These are phyloP conservation scores for Acromyrmex heyeri DNA, from an alignment of 1,140 invertebrate species.

Conservation along the genomic window DNA sequence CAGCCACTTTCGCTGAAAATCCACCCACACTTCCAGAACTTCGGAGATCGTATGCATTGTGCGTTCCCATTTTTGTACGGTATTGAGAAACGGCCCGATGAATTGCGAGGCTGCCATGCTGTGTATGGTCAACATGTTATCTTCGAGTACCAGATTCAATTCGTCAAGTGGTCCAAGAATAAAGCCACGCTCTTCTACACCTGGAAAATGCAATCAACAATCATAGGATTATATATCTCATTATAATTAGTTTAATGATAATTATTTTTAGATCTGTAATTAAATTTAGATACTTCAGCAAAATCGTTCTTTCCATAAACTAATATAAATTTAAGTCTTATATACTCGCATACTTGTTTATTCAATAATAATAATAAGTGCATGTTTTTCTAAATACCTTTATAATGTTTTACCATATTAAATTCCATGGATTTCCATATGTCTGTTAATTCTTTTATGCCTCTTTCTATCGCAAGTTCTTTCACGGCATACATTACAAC, in stretches of 20 bases:
- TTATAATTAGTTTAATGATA: not conserved
- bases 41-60: conserved; percentile 92
- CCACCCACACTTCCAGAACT: conserved; percentile 94
- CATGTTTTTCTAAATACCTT: conserved; percentile 81
- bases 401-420: conserved; percentile 89
- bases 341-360: not conserved
- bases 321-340: not conserved
- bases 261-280: too few relatives aligned
- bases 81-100: conserved; percentile 93
- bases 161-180: conserved; percentile 94
- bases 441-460: conserved; percentile 92
- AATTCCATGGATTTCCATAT: conserved; percentile 92
- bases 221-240: not conserved
- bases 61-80: conserved; percentile 95
- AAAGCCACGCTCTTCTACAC: conserved; percentile 89
- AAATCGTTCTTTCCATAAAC: too few relatives aligned
- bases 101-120: conserved; percentile 96
- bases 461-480: conserved; percentile 95
- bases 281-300: too few relatives aligned
- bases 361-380: not conserved
- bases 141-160: conserved; percentile 93
- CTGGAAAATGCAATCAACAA: conserved; percentile 74
- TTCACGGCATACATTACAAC: conserved; percentile 96
- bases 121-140: conserved; percentile 95
- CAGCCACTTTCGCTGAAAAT: conserved; percentile 95